Evolutionary conservation across 2,888 invertebrate genomes (phyloP), one percentile per base, ranked within the genome.

Genomic region (Thalpophila matura): DNA sequence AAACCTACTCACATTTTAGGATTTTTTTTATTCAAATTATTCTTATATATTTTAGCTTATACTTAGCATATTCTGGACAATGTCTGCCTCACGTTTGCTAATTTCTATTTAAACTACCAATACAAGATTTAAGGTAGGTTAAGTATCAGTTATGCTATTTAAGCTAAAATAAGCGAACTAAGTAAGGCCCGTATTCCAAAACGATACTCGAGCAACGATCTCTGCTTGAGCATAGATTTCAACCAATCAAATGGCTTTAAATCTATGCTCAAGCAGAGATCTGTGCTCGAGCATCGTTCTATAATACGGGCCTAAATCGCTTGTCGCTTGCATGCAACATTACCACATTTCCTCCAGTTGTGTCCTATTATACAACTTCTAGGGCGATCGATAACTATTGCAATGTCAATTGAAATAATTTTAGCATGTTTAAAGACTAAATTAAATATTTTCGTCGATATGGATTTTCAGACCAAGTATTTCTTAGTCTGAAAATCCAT

Each of bases 271-370:
- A n/a, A n/a, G n/a, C n/a, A n/a, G n/a, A n/a, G n/a, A n/a, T n/a
- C n/a, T n/a, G n/a, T n/a, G n/a, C n/a, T n/a, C n/a, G n/a, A n/a
- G n/a, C n/a, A n/a, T n/a, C n/a, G n/a, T n/a, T n/a, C n/a, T n/a
- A n/a, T n/a, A n/a, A n/a, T n/a, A n/a, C n/a, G n/a, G n/a, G n/a
- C n/a, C 29, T 27, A 31, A 42, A 31, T 35, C 18, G 49, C 42
- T 14, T 37, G 56, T 43, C 37, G 26, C 16, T 27, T 38, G 20
- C 22, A 14, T 53, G 59, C 14, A n/a, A 49, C 24, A 38, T 45
- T 49, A 20, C 9, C 18, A 67, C 35, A 67, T 58, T 66, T 66
- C 47, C 37, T 9, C 18, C n/a, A 31, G 18, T 7, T 46, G 33
- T 66, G 12, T 33, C 12, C 18, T 16, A n/a, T n/a, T n/a, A n/a